phyloP scores from a whole-genome alignment of 2,797 vertebrate species.

The Linurgus olivaceus region DNA sequence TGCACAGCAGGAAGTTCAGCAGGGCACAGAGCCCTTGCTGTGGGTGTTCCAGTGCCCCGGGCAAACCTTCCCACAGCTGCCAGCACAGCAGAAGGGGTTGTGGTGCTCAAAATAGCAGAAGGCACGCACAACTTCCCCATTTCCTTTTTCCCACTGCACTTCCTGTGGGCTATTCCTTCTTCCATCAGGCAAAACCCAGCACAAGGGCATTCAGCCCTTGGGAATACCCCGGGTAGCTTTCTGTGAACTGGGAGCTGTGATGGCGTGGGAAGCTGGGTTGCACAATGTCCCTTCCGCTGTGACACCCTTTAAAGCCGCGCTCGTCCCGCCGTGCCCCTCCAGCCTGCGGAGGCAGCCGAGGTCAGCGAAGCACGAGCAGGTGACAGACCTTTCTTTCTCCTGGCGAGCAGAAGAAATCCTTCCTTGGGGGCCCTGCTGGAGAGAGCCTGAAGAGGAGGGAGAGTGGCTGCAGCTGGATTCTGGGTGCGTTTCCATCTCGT shows the following conservation, averaged over 20 bases:
- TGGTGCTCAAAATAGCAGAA: background rate
- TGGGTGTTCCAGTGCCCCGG: background rate
- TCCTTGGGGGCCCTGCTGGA: background rate
- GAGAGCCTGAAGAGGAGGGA: background rate
- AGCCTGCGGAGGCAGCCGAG: background rate
- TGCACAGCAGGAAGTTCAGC: background rate
- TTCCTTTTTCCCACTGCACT: background rate
- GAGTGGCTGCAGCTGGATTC: background rate
- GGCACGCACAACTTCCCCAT: background rate
- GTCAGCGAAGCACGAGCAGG: rapidly evolving
- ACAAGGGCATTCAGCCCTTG: rapidly evolving
- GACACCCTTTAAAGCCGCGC: background rate
- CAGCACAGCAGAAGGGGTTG: background rate
- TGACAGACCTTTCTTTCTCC: background rate
- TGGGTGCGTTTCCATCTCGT: rapidly evolving
- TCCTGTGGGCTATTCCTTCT: background rate
- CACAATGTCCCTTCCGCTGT: constrained; percentile 6
- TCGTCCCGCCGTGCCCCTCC: rapidly evolving
- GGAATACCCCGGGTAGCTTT: background rate
- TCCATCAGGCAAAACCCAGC: background rate
- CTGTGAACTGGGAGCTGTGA: background rate
- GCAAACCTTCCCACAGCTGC: background rate
- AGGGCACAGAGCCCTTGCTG: background rate
- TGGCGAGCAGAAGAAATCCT: rapidly evolving
- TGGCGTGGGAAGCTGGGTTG: background rate